Evolutionary conservation across 2,797 vertebrate genomes (phyloP).

Genomic region (Acrocephalus scirpaceus): DNA sequence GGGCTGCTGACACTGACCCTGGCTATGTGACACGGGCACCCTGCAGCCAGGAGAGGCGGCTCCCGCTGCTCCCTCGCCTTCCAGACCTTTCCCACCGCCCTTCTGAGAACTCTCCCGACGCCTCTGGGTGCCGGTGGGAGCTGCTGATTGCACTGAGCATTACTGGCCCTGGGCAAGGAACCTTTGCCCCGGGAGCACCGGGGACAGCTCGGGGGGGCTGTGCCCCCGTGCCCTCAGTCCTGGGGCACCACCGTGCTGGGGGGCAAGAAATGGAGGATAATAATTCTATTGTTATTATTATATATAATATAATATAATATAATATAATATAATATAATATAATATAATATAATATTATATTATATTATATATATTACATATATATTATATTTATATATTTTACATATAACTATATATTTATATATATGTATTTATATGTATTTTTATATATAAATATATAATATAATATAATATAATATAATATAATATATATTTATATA

Average conservation of each 20-base stretch:
- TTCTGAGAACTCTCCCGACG: not conserved
- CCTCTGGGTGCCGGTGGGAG: fast-evolving
- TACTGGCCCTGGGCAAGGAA: not conserved
- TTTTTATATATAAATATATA: too few relatives aligned
- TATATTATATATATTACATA: too few relatives aligned
- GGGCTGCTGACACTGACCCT: not conserved
- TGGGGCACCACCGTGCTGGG: fast-evolving
- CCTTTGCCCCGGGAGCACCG: fast-evolving
- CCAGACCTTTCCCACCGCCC: not conserved
- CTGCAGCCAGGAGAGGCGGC: not conserved
- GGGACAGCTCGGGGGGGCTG: not conserved
- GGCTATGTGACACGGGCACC: not conserved
- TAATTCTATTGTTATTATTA: too few relatives aligned
- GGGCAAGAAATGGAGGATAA: not conserved
- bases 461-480: too few relatives aligned
- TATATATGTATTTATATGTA: too few relatives aligned
- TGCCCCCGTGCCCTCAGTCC: fast-evolving
- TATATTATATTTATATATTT: too few relatives aligned
- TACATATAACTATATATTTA: too few relatives aligned
- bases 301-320: too few relatives aligned
- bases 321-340: too few relatives aligned
- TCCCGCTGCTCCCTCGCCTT: not conserved
- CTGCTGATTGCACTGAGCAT: fast-evolving
- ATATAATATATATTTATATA: too few relatives aligned
- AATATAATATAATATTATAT: too few relatives aligned